A percentile compares a stretch with the other conserved stretches of the same genome.
phyloP scores from a whole-genome alignment of 2,797 vertebrate species.

The Phoeniculus purpureus region DNA sequence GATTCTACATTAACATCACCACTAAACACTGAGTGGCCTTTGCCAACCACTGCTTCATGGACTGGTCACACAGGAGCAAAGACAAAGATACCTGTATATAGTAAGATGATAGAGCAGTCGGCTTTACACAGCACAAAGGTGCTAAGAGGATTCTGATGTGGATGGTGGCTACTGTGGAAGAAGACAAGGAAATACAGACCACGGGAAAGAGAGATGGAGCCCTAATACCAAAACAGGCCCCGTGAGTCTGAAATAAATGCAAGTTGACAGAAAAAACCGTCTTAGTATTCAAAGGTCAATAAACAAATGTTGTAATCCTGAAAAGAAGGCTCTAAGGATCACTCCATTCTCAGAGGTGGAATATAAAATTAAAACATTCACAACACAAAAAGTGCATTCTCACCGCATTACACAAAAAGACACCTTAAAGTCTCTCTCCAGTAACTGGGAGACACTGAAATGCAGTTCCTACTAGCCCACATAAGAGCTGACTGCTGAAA shows the following conservation, averaged over 20 bases:
- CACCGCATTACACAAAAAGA: background rate
- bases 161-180: background rate
- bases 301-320: background rate
- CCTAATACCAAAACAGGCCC: background rate
- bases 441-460: background rate
- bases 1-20: background rate
- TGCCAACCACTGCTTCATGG: background rate
- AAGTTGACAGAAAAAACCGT: background rate
- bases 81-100: background rate
- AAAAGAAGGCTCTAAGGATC: background rate
- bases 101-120: rapidly evolving
- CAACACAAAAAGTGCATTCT: background rate
- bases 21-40: background rate
- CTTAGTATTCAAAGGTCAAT: background rate
- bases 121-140: background rate
- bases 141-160: background rate
- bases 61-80: too few relatives aligned
- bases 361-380: background rate
- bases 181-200: background rate
- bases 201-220: background rate
- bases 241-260: background rate
- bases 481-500: background rate
- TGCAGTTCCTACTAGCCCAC: background rate
- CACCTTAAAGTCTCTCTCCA: background rate
- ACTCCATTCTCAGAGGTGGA: background rate